Percentiles rank a stretch among this genome's conserved stretches.
Conservation (phyloP, 1,140 invertebrate species). For the Penaeus vannamei region DNA sequence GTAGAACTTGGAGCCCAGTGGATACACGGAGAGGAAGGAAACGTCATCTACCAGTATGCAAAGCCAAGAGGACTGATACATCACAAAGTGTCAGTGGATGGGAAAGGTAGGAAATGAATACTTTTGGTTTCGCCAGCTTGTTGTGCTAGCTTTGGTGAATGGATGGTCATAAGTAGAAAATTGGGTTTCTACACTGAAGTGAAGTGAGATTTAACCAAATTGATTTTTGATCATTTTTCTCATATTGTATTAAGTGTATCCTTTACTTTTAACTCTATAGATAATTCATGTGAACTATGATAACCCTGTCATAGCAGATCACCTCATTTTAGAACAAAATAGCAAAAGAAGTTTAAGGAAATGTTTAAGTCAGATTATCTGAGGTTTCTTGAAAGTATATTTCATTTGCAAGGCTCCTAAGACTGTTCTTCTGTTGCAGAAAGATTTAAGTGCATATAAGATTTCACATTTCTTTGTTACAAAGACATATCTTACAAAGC, state of each 20-base stretch:
- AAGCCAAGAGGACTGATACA: conserved; percentile 72
- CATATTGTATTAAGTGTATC: neutral
- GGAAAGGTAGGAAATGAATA: conserved; percentile 45
- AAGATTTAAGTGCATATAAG: no score
- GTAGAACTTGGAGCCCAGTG: conserved; percentile 89
- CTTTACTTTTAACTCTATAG: no score
- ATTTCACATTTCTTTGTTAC: no score
- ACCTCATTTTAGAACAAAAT: no score
- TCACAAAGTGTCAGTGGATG: conserved; percentile 59
- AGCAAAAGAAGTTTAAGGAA: neutral
- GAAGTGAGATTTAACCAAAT: neutral
- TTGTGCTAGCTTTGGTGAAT: neutral
- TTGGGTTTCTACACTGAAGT: neutral
- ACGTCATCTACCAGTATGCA: conserved; percentile 79
- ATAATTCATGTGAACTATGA: no score
- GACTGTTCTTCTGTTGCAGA: no score
- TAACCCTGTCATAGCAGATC: no score
- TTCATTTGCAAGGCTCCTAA: no score
- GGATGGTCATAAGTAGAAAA: neutral
- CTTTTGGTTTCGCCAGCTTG: neutral
- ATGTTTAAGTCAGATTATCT: no score
- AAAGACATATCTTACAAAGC: neutral
- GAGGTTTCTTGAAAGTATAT: no score
- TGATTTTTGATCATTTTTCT: neutral
- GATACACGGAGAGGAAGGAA: conserved; percentile 83